These are phyloP conservation scores for Meandrusa payeni DNA, from an alignment of 2,888 invertebrate genomes.

Conservation along the genomic window DNA sequence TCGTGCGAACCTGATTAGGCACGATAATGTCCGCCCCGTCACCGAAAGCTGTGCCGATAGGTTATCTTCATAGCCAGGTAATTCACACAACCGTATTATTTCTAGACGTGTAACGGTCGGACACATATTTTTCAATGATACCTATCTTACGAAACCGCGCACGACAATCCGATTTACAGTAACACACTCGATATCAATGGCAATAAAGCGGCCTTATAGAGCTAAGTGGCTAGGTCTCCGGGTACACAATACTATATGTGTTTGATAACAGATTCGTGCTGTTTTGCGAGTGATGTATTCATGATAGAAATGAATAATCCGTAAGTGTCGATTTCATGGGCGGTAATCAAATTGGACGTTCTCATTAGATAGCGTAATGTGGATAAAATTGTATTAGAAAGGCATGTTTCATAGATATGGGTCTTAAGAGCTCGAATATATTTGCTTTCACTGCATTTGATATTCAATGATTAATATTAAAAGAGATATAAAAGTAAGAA, in stretches of 20 bases:
- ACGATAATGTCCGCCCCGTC: slow-evolving; percentile 72
- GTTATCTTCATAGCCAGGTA: slow-evolving; percentile 54
- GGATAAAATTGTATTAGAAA: slow-evolving; percentile 1
- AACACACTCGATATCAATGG: slow-evolving; percentile 55
- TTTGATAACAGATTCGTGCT: slow-evolving; percentile 16
- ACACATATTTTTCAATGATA: slow-evolving; percentile 69
- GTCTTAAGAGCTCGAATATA: neutral
- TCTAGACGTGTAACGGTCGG: slow-evolving; percentile 60
- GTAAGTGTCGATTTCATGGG: slow-evolving; percentile 6
- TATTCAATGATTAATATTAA: neutral
- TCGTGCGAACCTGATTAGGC: slow-evolving; percentile 80
- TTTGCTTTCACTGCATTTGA: slow-evolving; percentile 7
- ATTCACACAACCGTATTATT: slow-evolving; percentile 65
- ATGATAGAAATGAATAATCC: slow-evolving; percentile 1
- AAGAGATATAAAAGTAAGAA: too few species aligned
- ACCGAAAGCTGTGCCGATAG: slow-evolving; percentile 63
- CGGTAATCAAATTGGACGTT: slow-evolving; percentile 10
- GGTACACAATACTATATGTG: slow-evolving; percentile 15
- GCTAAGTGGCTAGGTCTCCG: slow-evolving; percentile 36
- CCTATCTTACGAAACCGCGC: slow-evolving; percentile 60
- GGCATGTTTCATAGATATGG: neutral
- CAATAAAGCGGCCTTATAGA: slow-evolving; percentile 50
- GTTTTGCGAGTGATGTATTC: slow-evolving; percentile 11
- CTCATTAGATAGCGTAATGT: slow-evolving; percentile 4
- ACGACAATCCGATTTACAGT: slow-evolving; percentile 59